These are phyloP conservation scores for Diachasma alloeum DNA, from an alignment of 1,140 invertebrate species.

Conservation along the genomic window DNA sequence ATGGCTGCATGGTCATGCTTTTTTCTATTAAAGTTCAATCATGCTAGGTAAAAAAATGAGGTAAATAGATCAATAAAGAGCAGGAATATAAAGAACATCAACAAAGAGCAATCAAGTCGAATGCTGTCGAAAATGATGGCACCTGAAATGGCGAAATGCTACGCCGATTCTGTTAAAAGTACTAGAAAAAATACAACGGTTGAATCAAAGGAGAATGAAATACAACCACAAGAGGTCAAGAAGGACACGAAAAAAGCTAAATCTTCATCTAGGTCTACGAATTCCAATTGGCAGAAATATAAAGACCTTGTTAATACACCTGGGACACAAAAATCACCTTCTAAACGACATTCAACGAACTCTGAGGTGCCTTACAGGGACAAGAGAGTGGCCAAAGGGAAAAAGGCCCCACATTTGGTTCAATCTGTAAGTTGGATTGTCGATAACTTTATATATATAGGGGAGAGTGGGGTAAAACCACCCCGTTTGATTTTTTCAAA, in stretches of 20 bases:
- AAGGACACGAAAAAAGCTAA: neutral
- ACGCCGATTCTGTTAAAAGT: neutral
- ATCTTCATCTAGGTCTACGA: neutral
- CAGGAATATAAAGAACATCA: too few species aligned
- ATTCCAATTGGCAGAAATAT: slow-evolving; percentile 52
- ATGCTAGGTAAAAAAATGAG: too few species aligned
- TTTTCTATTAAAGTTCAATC: too few species aligned
- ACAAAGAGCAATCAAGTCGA: neutral
- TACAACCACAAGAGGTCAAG: neutral
- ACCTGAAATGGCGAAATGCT: slow-evolving; percentile 10
- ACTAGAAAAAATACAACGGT: neutral
- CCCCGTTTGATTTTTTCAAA: too few species aligned
- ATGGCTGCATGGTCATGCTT: too few species aligned
- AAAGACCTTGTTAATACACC: slow-evolving; percentile 35
- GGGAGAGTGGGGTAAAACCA: too few species aligned
- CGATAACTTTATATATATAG: too few species aligned
- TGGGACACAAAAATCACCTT: slow-evolving; percentile 18
- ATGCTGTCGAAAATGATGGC: slow-evolving; percentile 30
- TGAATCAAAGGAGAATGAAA: neutral
- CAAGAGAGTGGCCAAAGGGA: slow-evolving; percentile 6
- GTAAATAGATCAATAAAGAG: too few species aligned
- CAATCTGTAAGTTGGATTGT: neutral
- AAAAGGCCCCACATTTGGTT: neutral
- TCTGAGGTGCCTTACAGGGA: neutral
- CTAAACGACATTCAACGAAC: slow-evolving; percentile 20